phyloP scores from a whole-genome alignment of 1,140 invertebrate genomes.

The Coptotermes formosanus region DNA sequence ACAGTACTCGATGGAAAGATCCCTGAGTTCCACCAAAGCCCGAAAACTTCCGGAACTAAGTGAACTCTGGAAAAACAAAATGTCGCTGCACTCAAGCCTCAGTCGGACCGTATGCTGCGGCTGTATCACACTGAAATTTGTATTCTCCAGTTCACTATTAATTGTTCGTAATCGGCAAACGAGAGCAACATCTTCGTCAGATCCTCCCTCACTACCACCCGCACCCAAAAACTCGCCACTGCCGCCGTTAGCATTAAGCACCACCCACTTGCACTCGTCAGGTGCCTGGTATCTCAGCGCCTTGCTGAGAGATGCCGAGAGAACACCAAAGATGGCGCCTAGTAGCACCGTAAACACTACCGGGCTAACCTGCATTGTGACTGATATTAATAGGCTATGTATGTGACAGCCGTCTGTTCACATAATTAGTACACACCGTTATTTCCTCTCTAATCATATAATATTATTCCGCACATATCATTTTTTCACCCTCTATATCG shows the following conservation, averaged over 20 bases:
- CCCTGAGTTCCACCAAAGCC: conserved; percentile 74
- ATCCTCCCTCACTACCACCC: conserved; percentile 36
- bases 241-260: conserved; percentile 54
- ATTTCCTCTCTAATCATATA: not conserved
- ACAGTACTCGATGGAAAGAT: conserved; percentile 85
- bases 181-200: conserved; percentile 65
- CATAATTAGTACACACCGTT: not conserved
- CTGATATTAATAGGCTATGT: not conserved
- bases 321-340: conserved; percentile 64
- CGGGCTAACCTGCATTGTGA: conserved; percentile 37
- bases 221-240: conserved; percentile 41
- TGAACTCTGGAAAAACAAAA: conserved; percentile 83
- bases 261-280: conserved; percentile 80
- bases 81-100: conserved; percentile 79
- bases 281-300: conserved; percentile 75
- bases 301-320: conserved; percentile 66
- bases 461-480: not conserved
- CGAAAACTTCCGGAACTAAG: conserved; percentile 79
- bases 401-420: not conserved
- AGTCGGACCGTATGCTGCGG: conserved; percentile 81
- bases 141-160: conserved; percentile 85
- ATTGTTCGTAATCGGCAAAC: conserved; percentile 79
- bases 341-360: conserved; percentile 57
- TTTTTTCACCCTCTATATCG: not conserved
- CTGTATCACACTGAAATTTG: conserved; percentile 85